Percentiles rank a stretch among this genome's conserved stretches.
These are phyloP conservation scores for Synergus itoensis DNA, from an alignment of 2,888 invertebrate species.

Conservation along the genomic window DNA sequence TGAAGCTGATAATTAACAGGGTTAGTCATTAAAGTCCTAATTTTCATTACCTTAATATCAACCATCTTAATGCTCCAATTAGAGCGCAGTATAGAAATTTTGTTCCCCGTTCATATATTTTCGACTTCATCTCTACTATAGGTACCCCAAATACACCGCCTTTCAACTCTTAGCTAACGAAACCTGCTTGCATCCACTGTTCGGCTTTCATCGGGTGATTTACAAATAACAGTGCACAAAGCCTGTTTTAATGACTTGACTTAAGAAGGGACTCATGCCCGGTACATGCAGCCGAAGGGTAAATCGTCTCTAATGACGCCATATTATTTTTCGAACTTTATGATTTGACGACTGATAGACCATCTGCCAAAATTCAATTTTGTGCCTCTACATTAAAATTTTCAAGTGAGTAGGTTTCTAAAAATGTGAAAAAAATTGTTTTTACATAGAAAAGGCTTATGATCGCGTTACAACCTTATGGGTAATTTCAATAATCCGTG, in stretches of 20 bases:
- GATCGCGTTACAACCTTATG: background rate
- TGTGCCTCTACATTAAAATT: background rate
- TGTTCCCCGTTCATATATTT: background rate
- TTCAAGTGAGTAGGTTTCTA: background rate
- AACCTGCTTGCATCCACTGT: slow-evolving; percentile 31
- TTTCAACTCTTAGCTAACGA: slow-evolving; percentile 42
- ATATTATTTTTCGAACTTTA: slow-evolving; percentile 5
- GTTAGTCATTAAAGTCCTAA: background rate
- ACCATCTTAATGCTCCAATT: background rate
- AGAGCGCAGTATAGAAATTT: background rate
- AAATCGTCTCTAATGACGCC: slow-evolving; percentile 6
- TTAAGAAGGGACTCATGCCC: background rate
- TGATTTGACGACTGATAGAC: background rate
- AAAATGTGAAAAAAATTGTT: background rate
- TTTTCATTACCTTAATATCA: background rate
- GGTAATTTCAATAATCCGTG: slow-evolving; percentile 4
- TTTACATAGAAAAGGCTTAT: background rate
- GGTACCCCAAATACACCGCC: slow-evolving; percentile 16
- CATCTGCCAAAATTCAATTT: background rate
- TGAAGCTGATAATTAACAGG: background rate
- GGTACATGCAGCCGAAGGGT: slow-evolving; percentile 13
- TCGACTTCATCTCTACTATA: background rate
- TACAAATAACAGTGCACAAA: slow-evolving; percentile 40
- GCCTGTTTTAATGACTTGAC: slow-evolving; percentile 38
- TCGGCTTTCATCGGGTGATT: slow-evolving; percentile 34